A percentile compares a stretch with the other conserved stretches of the same genome.
phyloP scores from a whole-genome alignment of 2,888 invertebrate species.

The Cremastinae sp. region DNA sequence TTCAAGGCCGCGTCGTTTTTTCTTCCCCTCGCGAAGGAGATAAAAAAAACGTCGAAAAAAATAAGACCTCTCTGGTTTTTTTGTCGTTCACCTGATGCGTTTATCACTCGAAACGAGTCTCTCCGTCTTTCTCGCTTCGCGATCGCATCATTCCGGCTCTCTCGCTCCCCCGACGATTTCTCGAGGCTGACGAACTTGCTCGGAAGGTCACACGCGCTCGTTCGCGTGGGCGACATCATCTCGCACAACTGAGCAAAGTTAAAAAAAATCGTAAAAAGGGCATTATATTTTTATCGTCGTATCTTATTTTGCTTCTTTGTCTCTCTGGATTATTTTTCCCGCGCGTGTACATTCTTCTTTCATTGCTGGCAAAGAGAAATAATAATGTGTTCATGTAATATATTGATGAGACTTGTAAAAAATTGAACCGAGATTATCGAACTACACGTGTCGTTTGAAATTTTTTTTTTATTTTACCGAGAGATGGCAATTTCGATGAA shows the following conservation, averaged over 20 bases:
- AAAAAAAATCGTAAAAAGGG: background rate
- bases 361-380: background rate
- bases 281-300: background rate
- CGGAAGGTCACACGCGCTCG: slow-evolving; percentile 40
- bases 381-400: too few species aligned
- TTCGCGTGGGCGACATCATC: slow-evolving; percentile 35
- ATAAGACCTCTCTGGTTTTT: slow-evolving; percentile 7
- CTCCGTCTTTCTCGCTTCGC: background rate
- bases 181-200: slow-evolving; percentile 41
- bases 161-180: background rate
- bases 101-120: slow-evolving; percentile 6
- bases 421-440: too few species aligned
- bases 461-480: too few species aligned
- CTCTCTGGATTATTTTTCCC: background rate
- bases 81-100: slow-evolving; percentile 7
- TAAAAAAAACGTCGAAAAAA: slow-evolving; percentile 10
- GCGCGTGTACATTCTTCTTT: slow-evolving; percentile 1
- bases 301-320: background rate
- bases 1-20: background rate
- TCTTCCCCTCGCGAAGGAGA: slow-evolving; percentile 12
- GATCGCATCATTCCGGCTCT: background rate
- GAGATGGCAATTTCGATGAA: too few species aligned
- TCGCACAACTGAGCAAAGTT: background rate
- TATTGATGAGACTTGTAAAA: too few species aligned
- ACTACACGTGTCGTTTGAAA: too few species aligned